Conservation (phyloP, 64 coral and sea anemone species). For the Dendrophyllia cribrosa region DNA sequence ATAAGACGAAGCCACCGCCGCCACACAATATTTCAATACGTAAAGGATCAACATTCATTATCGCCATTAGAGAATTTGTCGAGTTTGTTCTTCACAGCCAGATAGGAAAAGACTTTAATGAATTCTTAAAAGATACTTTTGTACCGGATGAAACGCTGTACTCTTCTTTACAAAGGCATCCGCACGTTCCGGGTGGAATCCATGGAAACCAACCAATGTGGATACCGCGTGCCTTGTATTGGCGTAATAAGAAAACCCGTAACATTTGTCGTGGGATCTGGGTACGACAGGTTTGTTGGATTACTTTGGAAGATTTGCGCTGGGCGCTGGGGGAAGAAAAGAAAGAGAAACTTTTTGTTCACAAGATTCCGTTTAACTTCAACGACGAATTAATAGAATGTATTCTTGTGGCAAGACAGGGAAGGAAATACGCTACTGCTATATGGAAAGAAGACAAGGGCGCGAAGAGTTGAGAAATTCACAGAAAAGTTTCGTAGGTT, state of each 20-base stretch:
- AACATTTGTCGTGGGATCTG: background rate
- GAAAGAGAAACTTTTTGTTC: conserved; percentile 16
- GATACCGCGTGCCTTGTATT: background rate
- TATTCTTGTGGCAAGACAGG: conserved; percentile 29
- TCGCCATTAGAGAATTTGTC: conserved; percentile 21
- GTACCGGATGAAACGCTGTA: conserved; percentile 43
- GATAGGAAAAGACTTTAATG: conserved; percentile 19
- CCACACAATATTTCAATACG: conserved; percentile 14
- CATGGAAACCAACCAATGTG: background rate
- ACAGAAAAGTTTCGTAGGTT: no score
- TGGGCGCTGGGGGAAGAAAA: conserved; percentile 9
- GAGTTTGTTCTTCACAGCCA: conserved; percentile 9
- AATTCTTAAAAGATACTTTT: conserved; percentile 12
- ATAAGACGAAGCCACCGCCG: background rate
- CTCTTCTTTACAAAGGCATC: conserved; percentile 39
- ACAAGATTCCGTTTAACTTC: conserved; percentile 38
- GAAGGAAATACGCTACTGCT: background rate
- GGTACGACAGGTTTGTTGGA: conserved; percentile 27
- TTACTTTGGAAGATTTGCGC: conserved; percentile 1
- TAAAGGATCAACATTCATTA: conserved; percentile 31
- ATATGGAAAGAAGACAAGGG: background rate
- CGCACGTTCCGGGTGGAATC: conserved; percentile 23
- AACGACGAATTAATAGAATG: conserved; percentile 23
- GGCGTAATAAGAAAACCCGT: background rate
- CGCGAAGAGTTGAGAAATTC: no score